phyloP scores from a whole-genome alignment of 2,888 invertebrate genomes.

The Clivina fossor region DNA sequence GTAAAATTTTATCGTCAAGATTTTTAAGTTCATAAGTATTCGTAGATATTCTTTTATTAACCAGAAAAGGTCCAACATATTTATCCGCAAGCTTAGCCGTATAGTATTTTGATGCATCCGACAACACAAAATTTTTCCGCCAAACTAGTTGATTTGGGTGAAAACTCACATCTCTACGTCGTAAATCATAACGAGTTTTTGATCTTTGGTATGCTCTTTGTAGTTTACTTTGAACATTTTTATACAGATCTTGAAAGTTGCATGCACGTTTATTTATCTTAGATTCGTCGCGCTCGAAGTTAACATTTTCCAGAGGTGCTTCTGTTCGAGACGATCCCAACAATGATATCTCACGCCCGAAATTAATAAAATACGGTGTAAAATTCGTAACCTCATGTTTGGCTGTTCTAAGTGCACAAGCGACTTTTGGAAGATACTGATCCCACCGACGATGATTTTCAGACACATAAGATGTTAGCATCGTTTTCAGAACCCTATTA shows the following conservation, averaged over 20 bases:
- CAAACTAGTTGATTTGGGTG: conserved; percentile 11
- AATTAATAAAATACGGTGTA: conserved; percentile 40
- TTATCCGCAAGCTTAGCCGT: conserved; percentile 14
- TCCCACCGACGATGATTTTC: conserved; percentile 41
- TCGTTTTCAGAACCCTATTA: conserved; percentile 43
- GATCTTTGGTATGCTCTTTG: conserved; percentile 7
- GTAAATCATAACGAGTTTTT: conserved; percentile 16
- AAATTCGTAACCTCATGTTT: conserved; percentile 41
- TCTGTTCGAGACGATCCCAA: background rate
- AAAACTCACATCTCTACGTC: conserved; percentile 7
- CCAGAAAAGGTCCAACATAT: conserved; percentile 22
- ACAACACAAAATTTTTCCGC: conserved; percentile 21
- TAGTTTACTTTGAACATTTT: conserved; percentile 3
- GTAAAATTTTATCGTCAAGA: background rate
- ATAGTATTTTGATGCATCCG: conserved; percentile 15
- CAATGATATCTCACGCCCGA: conserved; percentile 35
- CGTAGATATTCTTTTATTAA: background rate
- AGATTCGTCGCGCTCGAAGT: background rate
- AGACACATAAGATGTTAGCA: conserved; percentile 40
- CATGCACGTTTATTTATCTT: background rate
- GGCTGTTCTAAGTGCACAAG: conserved; percentile 42
- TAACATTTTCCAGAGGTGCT: too few relatives aligned
- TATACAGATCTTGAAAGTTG: conserved; percentile 7
- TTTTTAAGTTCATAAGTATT: conserved; percentile 1
- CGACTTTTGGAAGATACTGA: conserved; percentile 39